Percentiles rank a stretch among this genome's conserved stretches.
phyloP scores from a whole-genome alignment of 1,140 invertebrate species.

The Galleria mellonella region DNA sequence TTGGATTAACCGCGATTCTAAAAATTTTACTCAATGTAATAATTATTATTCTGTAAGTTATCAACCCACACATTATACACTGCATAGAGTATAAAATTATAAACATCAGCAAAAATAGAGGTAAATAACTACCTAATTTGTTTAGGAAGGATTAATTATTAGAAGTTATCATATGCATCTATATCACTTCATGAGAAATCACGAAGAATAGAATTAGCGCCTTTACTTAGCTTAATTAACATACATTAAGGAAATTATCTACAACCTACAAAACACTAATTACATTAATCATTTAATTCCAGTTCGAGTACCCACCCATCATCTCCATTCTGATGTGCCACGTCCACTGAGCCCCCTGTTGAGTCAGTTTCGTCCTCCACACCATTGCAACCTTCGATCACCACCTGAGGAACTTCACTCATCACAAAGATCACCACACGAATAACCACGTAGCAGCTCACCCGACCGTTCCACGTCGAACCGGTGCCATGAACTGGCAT shows the following conservation, averaged over 20 bases:
- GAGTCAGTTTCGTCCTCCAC: constrained; percentile 29
- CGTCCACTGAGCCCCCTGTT: constrained; percentile 16
- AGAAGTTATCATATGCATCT: too few species aligned
- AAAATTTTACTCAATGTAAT: too few species aligned
- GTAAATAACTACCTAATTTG: too few species aligned
- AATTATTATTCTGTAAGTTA: too few species aligned
- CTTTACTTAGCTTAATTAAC: constrained; percentile 3
- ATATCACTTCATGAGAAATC: too few species aligned
- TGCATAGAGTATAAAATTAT: too few species aligned
- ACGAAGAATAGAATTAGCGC: background rate
- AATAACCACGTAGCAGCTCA: constrained; percentile 14
- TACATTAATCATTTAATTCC: background rate
- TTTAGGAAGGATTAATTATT: too few species aligned
- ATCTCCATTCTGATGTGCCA: constrained; percentile 34
- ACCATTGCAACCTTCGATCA: constrained; percentile 54
- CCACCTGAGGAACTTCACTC: constrained; percentile 54
- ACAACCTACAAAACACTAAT: background rate
- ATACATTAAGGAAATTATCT: background rate
- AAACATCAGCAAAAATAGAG: too few species aligned
- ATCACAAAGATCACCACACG: constrained; percentile 28
- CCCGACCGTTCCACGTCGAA: constrained; percentile 32
- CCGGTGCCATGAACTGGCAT: constrained; percentile 46
- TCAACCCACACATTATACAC: too few species aligned
- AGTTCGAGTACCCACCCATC: constrained; percentile 39
- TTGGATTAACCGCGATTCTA: too few species aligned